phyloP scores from a whole-genome alignment of 1,140 invertebrate species.

The Ceratosolen fusciceps region DNA sequence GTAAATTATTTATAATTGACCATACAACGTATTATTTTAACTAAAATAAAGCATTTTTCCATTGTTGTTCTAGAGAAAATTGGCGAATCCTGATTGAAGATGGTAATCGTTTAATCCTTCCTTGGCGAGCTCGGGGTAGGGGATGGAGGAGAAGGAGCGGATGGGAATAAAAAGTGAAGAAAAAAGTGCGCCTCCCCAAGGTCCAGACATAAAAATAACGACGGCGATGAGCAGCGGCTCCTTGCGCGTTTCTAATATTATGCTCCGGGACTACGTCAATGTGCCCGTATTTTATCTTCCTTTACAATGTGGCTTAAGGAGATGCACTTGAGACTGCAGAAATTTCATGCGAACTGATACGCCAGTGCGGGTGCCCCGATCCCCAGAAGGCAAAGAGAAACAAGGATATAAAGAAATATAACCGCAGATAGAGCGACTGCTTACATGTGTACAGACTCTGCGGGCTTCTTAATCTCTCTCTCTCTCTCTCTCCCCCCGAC shows the following conservation, averaged over 20 bases:
- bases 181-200: background rate
- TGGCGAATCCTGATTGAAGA: background rate
- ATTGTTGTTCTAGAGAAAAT: background rate
- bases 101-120: background rate
- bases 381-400: background rate
- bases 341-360: constrained; percentile 44
- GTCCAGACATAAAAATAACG: background rate
- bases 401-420: background rate
- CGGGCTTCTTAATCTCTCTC: constrained; percentile 10
- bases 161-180: background rate
- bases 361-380: constrained; percentile 50
- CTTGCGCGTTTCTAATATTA: background rate
- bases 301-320: constrained; percentile 14
- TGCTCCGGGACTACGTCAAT: background rate
- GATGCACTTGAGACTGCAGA: constrained; percentile 34
- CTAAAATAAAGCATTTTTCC: background rate
- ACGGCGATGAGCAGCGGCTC: background rate
- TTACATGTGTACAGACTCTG: background rate
- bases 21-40: background rate
- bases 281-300: constrained; percentile 43
- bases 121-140: no score
- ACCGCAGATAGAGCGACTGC: background rate
- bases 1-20: background rate
- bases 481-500: background rate
- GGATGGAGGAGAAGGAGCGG: background rate